Conservation (phyloP, 2,888 invertebrate genomes). For the Thumatha senex region DNA sequence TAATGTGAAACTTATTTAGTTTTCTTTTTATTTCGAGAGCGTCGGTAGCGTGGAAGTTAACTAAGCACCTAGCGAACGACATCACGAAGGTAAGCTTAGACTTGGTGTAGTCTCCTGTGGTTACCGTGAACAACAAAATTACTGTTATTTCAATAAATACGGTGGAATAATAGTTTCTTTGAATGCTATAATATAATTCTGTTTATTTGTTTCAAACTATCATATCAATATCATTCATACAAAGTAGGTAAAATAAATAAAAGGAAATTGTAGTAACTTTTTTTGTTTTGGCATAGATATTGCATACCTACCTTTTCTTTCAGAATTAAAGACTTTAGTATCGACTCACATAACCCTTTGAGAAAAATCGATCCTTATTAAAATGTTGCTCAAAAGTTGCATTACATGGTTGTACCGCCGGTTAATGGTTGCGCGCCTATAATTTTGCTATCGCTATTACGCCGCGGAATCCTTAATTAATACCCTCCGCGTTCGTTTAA, state of each 20-base stretch:
- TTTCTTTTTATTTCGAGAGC: conserved; percentile 47
- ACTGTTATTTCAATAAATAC: conserved; percentile 28
- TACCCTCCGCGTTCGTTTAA: conserved; percentile 78
- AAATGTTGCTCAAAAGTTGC: conserved; percentile 37
- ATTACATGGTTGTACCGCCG: conserved; percentile 18
- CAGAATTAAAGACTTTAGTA: too few relatives aligned
- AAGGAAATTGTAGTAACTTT: too few relatives aligned
- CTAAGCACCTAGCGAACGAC: conserved; percentile 48
- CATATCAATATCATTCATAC: too few relatives aligned
- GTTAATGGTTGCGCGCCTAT: conserved; percentile 43
- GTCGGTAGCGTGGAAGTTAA: conserved; percentile 48
- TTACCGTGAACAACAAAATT: conserved; percentile 34
- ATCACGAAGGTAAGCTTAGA: conserved; percentile 38
- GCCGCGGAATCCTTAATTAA: conserved; percentile 77
- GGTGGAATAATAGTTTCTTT: conserved; percentile 18
- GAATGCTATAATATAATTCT: neutral
- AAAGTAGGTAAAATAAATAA: too few relatives aligned
- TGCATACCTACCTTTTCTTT: too few relatives aligned
- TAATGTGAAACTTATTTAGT: conserved; percentile 48
- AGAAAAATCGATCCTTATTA: conserved; percentile 33
- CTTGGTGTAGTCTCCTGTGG: conserved; percentile 31
- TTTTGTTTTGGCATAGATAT: too few relatives aligned
- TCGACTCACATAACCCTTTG: neutral
- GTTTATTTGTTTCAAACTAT: too few relatives aligned
- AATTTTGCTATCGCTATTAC: conserved; percentile 69